Percentiles rank a stretch among this genome's conserved stretches.
Evolutionary conservation across 2,888 invertebrate genomes (phyloP).

Genomic region (Falcaria lacertinaria): DNA sequence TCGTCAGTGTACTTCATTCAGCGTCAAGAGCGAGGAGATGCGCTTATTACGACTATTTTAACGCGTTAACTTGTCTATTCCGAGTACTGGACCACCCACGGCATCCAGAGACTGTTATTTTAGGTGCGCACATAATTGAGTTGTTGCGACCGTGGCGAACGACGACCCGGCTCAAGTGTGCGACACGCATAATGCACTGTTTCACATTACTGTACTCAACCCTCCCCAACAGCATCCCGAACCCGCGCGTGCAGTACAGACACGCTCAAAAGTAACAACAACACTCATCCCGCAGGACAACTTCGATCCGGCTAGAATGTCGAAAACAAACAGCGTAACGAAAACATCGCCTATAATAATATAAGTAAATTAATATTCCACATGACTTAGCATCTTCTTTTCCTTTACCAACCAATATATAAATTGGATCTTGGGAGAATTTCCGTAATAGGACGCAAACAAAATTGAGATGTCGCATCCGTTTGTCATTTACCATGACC

Average conservation of each 20-base stretch:
- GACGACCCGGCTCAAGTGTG: slow-evolving; percentile 36
- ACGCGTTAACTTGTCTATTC: slow-evolving; percentile 56
- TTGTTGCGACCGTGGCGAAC: slow-evolving; percentile 56
- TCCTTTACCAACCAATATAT: not conserved
- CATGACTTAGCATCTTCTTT: no score
- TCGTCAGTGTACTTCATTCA: slow-evolving; percentile 31
- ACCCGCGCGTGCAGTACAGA: not conserved
- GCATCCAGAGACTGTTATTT: slow-evolving; percentile 56
- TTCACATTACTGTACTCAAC: slow-evolving; percentile 42
- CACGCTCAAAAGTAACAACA: no score
- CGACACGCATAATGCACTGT: slow-evolving; percentile 60
- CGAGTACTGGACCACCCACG: slow-evolving; percentile 57
- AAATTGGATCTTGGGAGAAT: not conserved
- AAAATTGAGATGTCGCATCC: slow-evolving; percentile 7
- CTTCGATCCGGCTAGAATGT: not conserved
- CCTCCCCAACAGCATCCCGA: not conserved
- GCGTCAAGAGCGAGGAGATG: slow-evolving; percentile 33
- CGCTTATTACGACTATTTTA: slow-evolving; percentile 47
- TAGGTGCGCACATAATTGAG: slow-evolving; percentile 73
- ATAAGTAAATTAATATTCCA: no score
- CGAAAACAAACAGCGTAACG: not conserved
- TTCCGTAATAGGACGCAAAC: slow-evolving; percentile 1
- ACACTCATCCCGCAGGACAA: no score
- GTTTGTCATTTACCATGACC: slow-evolving; percentile 17
- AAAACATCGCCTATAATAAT: not conserved